A percentile compares a stretch with the other conserved stretches of the same genome.
Evolutionary conservation across 2,113 vertebrate species (phyloP).

Genomic region (Harpagus bidentatus): DNA sequence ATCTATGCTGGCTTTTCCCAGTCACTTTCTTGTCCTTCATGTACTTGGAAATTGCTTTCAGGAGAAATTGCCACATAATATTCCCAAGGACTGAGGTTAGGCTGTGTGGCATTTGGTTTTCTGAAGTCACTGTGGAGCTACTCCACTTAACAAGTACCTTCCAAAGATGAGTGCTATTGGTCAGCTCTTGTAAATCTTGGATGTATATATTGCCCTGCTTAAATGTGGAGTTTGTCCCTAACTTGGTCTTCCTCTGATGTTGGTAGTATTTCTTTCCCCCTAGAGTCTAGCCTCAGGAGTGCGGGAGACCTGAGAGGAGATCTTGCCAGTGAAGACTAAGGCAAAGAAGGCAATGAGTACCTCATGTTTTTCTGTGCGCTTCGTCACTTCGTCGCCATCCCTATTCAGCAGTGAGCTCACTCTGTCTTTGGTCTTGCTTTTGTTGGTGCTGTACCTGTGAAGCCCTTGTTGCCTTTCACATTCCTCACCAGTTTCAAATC

Average conservation of each 20-base stretch:
- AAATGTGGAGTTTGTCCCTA: not conserved
- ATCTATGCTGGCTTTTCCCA: not conserved
- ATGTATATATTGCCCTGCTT: not conserved
- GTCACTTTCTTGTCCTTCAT: not conserved
- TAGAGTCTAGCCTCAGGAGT: not conserved
- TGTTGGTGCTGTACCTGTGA: not conserved
- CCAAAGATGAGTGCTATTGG: not conserved
- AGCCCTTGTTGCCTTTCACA: not conserved
- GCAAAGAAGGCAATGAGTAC: not conserved
- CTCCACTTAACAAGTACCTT: not conserved
- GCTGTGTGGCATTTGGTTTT: not conserved
- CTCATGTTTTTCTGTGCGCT: not conserved
- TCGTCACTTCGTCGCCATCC: not conserved
- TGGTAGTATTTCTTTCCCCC: not conserved
- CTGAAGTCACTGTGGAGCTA: not conserved
- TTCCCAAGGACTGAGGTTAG: not conserved
- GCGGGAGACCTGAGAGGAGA: not conserved
- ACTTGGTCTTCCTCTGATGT: not conserved
- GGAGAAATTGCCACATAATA: not conserved
- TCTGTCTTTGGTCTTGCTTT: not conserved
- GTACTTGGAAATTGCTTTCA: not conserved
- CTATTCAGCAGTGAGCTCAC: not conserved
- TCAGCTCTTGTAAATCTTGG: not conserved
- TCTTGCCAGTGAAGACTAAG: not conserved
- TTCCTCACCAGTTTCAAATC: not conserved